phyloP scores from a whole-genome alignment of 2,797 vertebrate species.

The Borostomias antarcticus region DNA sequence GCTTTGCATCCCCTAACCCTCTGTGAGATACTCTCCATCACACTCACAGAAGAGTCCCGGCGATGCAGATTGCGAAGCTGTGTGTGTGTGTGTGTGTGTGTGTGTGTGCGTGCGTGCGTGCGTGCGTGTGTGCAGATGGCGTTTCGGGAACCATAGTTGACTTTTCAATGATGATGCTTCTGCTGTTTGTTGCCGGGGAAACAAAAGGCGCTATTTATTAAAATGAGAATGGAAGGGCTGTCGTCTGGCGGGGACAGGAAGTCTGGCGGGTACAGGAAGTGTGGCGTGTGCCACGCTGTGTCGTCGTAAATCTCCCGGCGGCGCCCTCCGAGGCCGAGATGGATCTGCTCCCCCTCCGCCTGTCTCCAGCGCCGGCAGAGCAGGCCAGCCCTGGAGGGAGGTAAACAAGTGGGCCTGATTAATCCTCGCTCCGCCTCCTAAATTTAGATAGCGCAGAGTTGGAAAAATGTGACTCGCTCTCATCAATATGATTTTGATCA shows the following conservation, averaged over 20 bases:
- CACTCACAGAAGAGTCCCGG: constrained; percentile 27
- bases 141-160: constrained; percentile 53
- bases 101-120: background rate
- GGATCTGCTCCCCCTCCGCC: constrained; percentile 67
- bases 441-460: constrained; percentile 63
- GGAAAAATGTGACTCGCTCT: constrained; percentile 35
- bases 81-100: constrained; percentile 10
- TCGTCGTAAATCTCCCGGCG: constrained; percentile 75
- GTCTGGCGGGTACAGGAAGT: constrained; percentile 45
- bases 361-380: constrained; percentile 65
- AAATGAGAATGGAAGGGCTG: constrained; percentile 79
- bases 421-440: constrained; percentile 66
- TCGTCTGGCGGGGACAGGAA: constrained; percentile 68
- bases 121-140: constrained; percentile 24
- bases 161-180: constrained; percentile 55
- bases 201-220: constrained; percentile 76
- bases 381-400: constrained; percentile 61
- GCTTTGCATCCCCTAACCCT: constrained; percentile 3
- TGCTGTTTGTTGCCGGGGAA: constrained; percentile 54
- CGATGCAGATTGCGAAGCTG: constrained; percentile 44
- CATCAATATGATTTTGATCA: too few relatives aligned
- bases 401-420: constrained; percentile 80
- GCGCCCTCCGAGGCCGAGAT: constrained; percentile 70
- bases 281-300: constrained; percentile 54
- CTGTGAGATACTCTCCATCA: constrained; percentile 31